Conservation (phyloP, 1,140 invertebrate genomes). For the Papilio polytes region DNA sequence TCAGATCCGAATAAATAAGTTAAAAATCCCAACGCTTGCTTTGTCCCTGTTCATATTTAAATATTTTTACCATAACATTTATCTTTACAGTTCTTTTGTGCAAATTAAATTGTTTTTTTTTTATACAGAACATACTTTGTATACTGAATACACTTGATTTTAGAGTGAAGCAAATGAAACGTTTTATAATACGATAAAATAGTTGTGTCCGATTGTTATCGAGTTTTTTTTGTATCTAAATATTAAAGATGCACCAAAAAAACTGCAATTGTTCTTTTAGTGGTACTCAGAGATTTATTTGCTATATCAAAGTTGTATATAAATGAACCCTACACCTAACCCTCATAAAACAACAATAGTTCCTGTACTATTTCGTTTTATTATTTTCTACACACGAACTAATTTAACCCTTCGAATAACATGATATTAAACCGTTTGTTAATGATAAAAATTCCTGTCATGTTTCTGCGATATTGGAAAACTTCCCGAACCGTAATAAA, state of each 20-base stretch:
- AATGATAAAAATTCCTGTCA: background rate
- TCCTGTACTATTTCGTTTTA: background rate
- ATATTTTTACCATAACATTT: background rate
- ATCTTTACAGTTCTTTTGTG: background rate
- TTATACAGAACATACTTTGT: slow-evolving; percentile 8
- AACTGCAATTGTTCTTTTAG: background rate
- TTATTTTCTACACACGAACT: background rate
- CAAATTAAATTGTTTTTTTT: background rate
- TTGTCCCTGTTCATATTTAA: background rate
- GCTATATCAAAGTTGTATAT: background rate
- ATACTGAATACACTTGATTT: background rate
- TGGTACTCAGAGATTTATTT: background rate
- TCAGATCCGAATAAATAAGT: background rate
- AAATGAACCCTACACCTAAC: background rate
- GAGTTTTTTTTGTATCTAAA: too few species aligned
- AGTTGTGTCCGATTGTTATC: too few species aligned
- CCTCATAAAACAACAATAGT: slow-evolving; percentile 6
- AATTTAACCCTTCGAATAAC: too few species aligned
- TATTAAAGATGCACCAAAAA: background rate
- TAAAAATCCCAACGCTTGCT: too few species aligned
- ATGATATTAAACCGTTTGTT: background rate
- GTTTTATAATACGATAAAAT: background rate
- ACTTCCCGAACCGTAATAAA: background rate
- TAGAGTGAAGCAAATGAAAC: background rate
- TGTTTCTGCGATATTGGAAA: background rate